phyloP scores from a whole-genome alignment of 2,888 invertebrate species.

The Rapana venosa region DNA sequence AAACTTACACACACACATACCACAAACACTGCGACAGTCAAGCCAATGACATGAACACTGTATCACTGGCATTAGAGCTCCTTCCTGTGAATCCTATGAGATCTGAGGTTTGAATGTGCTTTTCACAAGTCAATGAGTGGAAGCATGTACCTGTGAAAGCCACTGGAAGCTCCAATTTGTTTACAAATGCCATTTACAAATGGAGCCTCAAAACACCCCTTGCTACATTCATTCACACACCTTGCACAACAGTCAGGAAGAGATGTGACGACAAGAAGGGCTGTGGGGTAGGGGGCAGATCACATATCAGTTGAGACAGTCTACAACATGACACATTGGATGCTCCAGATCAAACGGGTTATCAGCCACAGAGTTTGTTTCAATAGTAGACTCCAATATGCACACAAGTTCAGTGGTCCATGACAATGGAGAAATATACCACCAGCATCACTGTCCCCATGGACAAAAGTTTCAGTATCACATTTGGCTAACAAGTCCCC shows the following conservation, averaged over 20 bases:
- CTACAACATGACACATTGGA: no score
- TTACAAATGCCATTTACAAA: neutral
- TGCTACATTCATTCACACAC: no score
- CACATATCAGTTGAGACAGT: neutral
- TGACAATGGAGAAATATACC: neutral
- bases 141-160: neutral
- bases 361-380: no score
- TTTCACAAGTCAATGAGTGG: neutral
- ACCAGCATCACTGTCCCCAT: neutral
- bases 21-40: no score
- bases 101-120: neutral
- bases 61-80: no score
- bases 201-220: neutral
- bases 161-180: neutral
- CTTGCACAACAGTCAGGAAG: no score
- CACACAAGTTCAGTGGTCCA: neutral
- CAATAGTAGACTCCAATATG: neutral
- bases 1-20: no score
- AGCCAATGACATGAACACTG: no score
- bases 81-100: neutral
- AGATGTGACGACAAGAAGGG: no score
- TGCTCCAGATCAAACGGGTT: no score
- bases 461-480: conserved; percentile 1
- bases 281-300: neutral
- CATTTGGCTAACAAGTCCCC: conserved; percentile 2